Base-by-base conservation (phyloP, 2,888 invertebrate species). In the Limnephilus rhombicus region DNA sequence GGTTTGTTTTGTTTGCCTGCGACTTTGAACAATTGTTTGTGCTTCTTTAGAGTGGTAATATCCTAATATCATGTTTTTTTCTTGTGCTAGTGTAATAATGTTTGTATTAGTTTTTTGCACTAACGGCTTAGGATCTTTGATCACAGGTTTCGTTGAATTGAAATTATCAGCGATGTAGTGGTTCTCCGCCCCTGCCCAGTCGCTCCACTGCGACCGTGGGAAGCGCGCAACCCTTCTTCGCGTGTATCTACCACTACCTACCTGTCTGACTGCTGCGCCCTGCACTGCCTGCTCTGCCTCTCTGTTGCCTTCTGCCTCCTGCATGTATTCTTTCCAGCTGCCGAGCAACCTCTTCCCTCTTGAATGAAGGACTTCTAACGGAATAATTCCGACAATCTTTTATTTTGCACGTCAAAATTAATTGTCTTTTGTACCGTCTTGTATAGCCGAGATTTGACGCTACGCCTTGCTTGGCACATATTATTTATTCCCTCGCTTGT, bases 221-320 rank as follows among this genome's bases (percentile, higher is more conserved):
- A 82, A 82, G 31, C 82, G 82, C 82, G 82, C 29, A 34, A 82
- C 82, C 82, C 82, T 83, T 83, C 82, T 34, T 18, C 82, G n/a
- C 68, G 68, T 68, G 24, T 68, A 37, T 2, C 82, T 83, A 34
- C 37, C 82, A 34, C 4, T 82, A 37, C 12, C 82, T 83, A 15
- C 37, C 34, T 83, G 34, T 34, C 82, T 7, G 1, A 82, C 82
- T 13, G 82, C 82, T 82, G 82, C 82, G 29, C 82, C 31, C 13
- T 34, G 53, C 29, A 12, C 82, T 18, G 82, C 31, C 31, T 83
- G 34, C 34, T 53, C 18, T 68, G 68, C 68, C 68, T 68, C 41
- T 45, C 12, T 15, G 7, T 24, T 68, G 9, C 68, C 24, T 68
- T 18, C 68, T 68, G 24, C n/a, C 68, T 24, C 68, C 68, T 68